These are phyloP conservation scores for Sialia sialis DNA, from an alignment of 2,113 vertebrate genomes.

Conservation along the genomic window DNA sequence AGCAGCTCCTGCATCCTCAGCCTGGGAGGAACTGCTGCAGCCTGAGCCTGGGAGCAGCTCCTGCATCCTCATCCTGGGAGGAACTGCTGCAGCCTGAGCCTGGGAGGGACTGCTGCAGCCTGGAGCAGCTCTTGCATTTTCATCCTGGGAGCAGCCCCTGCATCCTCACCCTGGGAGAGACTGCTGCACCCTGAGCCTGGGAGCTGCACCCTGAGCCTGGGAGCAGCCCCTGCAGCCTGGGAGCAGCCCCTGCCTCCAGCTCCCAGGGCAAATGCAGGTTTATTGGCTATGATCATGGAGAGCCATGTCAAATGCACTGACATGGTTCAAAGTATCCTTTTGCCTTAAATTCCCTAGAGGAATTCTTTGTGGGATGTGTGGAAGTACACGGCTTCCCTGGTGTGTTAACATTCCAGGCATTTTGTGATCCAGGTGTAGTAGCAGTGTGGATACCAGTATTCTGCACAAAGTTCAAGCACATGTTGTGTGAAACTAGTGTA, in stretches of 20 bases:
- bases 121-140: no score
- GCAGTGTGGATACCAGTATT: background rate
- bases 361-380: background rate
- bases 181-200: no score
- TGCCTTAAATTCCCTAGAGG: background rate
- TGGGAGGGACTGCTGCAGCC: no score
- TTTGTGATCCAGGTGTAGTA: background rate
- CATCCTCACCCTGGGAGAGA: no score
- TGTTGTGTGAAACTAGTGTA: background rate
- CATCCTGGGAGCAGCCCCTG: no score
- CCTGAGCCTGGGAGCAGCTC: no score
- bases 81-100: no score
- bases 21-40: no score
- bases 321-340: background rate
- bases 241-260: background rate
- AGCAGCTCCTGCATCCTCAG: no score
- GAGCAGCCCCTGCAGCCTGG: background rate
- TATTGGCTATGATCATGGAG: rapidly evolving
- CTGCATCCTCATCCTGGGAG: no score
- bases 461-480: background rate
- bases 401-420: background rate
- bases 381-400: background rate
- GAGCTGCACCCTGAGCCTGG: no score
- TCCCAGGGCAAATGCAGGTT: background rate
- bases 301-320: background rate